Base-by-base conservation (phyloP, 2,797 vertebrate species). In the Cuculus canorus region DNA sequence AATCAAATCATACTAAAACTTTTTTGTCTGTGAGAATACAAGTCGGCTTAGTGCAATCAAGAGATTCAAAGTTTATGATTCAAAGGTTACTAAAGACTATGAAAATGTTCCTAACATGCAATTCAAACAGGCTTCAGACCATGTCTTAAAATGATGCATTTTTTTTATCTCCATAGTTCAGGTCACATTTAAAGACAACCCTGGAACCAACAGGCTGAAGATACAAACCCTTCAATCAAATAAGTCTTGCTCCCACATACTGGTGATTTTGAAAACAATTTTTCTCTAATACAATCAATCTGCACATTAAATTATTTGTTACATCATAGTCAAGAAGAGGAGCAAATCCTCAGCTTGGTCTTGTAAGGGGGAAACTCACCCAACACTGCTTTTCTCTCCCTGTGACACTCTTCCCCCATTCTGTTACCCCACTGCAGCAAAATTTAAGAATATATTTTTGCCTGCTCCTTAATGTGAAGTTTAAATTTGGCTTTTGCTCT, bases 361-460 rank as follows among this genome's bases (percentile, higher is more conserved):
- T 39, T 59, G 28, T 77, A 72, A 78, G n/a, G 43, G 70, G 70
- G 52, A 81, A 93, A 94, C 86, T 97, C 92, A 95, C 78, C 94
- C 8, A 61, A 43, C 4, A 22, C 30, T 83, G 72, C 33, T 82
- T 66, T 76, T 30, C 64, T 50, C 32, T 54, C 60, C 45, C 33
- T 54, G 39, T n/a, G 70, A 69, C 60, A 73, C 50, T 75, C 17
- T 27, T 95, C 85, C 65, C 93, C 92, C 95, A 92, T 89, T 28
- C 57, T 66, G 50, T 11, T 39, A 39, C 39, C 39, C 39, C n/a
- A 39, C 13, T 39, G 39, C 39, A 39, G 39, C 39, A 39, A 39
- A 39, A 39, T 39, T 39, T 39, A 39, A 39, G 39, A 10, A 13
- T 39, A 13, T 39, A 39, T 39, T 39, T 39, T 39, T 39, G 39